Conservation (phyloP, 2,113 vertebrate species). For the Reinhardtius hippoglossoides region DNA sequence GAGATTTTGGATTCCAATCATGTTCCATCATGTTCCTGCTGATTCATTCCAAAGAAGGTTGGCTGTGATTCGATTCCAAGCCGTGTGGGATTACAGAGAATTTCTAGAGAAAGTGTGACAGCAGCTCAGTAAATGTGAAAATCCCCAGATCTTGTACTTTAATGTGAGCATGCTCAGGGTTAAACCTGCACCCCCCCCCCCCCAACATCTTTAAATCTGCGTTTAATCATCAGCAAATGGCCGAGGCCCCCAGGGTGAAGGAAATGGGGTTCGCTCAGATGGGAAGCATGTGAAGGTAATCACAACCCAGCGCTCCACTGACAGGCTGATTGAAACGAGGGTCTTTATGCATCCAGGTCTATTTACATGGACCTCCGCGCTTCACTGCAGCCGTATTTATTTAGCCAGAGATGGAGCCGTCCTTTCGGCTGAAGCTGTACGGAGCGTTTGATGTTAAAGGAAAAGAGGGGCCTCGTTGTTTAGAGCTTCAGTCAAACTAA, state of each 20-base stretch:
- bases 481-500: not conserved
- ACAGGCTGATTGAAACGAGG: conserved; percentile 25
- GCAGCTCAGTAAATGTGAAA: not conserved
- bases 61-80: no score
- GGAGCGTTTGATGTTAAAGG: not conserved
- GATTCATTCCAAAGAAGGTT: no score
- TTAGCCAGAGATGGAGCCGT: not conserved
- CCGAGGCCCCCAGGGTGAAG: not conserved
- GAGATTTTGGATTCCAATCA: no score
- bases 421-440: no score
- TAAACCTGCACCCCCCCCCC: not conserved
- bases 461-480: conserved; percentile 25
- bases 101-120: not conserved
- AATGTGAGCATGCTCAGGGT: not conserved
- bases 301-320: conserved; percentile 1
- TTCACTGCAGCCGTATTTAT: not conserved
- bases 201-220: conserved; percentile 13
- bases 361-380: conserved; percentile 13
- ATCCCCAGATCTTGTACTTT: not conserved
- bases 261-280: not conserved
- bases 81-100: no score
- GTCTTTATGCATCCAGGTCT: conserved; percentile 9
- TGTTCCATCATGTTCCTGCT: no score
- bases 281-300: conserved; percentile 50
- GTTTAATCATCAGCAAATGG: conserved; percentile 38